Conservation (phyloP, 2,888 invertebrate species). For the Nomada goodeniana region DNA sequence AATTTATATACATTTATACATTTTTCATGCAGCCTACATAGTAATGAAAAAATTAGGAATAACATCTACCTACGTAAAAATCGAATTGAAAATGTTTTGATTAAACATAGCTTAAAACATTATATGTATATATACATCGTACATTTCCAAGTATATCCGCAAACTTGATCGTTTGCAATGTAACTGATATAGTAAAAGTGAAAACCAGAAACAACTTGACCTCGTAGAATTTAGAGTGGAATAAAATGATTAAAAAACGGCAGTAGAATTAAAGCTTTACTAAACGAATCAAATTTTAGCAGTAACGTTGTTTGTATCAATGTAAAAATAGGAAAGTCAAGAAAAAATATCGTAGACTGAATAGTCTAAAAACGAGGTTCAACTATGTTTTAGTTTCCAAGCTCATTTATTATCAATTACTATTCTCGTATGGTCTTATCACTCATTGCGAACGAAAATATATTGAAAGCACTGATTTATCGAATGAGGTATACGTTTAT, state of each 20-base stretch:
- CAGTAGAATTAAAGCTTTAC: constrained; percentile 5
- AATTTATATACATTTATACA: background rate
- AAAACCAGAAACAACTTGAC: constrained; percentile 42
- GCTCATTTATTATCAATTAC: background rate
- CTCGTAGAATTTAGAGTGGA: constrained; percentile 43
- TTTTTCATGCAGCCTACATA: background rate
- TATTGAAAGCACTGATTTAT: too few relatives aligned
- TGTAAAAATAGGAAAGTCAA: background rate
- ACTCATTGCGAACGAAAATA: too few relatives aligned
- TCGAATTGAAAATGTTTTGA: background rate
- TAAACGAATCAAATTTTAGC: background rate
- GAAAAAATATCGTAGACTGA: background rate
- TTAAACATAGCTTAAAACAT: background rate
- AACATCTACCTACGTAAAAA: background rate
- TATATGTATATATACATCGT: background rate
- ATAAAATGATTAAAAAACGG: constrained; percentile 39
- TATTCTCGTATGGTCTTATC: too few relatives aligned
- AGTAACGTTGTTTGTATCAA: background rate
- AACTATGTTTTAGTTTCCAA: background rate
- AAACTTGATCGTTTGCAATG: constrained; percentile 16
- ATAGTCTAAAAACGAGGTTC: background rate
- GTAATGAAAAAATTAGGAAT: background rate
- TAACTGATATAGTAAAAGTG: constrained; percentile 48
- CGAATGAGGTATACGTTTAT: too few relatives aligned
- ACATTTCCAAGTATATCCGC: constrained; percentile 12